Base-by-base conservation (phyloP, 2,797 vertebrate genomes). In the Pangasius sanitwongsei region DNA sequence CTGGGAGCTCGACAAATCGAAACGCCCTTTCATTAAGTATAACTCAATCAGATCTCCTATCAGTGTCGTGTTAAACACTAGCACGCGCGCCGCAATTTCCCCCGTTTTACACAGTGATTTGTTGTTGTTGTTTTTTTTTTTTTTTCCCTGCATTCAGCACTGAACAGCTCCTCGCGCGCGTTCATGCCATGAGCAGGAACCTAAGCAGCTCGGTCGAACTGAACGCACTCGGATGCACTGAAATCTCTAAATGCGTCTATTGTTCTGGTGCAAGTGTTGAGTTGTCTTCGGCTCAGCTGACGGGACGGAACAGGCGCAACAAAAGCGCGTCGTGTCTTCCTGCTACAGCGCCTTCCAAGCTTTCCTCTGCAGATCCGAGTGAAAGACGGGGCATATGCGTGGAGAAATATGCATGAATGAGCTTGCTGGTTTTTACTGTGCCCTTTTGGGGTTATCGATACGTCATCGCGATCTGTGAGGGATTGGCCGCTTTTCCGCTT, bases 381-480 rank as follows among this genome's bases (percentile, higher is more conserved):
- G 61, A 84, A 75, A 78, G 25, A 65, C 81, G 53, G 48, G 28
- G 25, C 77, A 83, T 72, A 88, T 87, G 69, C 57, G 87, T 89
- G 69, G 87, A 67, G 65, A 87, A 75, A 90, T 90, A 80, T 84
- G 87, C 87, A 91, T 94, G 92, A 93, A 92, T 93, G 91, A 91
- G 91, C 82, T 72, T 83, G 88, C 87, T 89, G 74, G 86, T 80
- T 48, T 48, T 48, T 57, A 86, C 82, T 87, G 88, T 87, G 89
- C 53, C 88, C 75, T 59, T 48, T 90, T 91, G 84, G 86, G 86
- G 53, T 91, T 85, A 88, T 93, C 92, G 48, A 93, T 92, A 94
- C 94, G 94, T 94, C 93, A 93, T 91, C 91, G 89, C 88, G 90
- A 92, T 92, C 91, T 89, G 88, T 91, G 57, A 69, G 88, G 89